Evolutionary conservation across 1,140 invertebrate species (phyloP).

Genomic region (Eurosta solidaginis): DNA sequence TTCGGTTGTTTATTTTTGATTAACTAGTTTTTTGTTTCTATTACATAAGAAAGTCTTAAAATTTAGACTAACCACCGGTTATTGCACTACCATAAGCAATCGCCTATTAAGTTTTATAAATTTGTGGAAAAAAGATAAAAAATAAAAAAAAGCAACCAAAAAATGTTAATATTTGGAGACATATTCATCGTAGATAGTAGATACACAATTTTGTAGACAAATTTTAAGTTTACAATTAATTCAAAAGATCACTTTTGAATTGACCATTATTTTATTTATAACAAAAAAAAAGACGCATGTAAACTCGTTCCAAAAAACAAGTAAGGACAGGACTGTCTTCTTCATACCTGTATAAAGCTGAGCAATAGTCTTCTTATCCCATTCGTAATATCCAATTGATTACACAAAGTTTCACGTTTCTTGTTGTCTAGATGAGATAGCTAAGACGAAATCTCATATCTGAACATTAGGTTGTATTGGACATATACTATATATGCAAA

Average conservation of each 20-base stretch:
- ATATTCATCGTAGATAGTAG: constrained; percentile 34
- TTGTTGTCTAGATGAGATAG: too few species aligned
- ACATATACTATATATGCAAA: too few species aligned
- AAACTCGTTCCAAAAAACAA: too few species aligned
- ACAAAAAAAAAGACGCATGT: too few species aligned
- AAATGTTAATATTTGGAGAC: constrained; percentile 33
- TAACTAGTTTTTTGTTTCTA: background rate
- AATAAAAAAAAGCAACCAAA: constrained; percentile 20
- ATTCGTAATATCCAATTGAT: too few species aligned
- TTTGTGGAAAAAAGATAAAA: constrained; percentile 12
- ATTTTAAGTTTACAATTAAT: background rate
- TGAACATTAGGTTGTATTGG: too few species aligned
- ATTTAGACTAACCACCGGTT: constrained; percentile 1
- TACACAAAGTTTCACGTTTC: too few species aligned
- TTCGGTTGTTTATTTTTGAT: background rate
- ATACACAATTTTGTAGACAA: constrained; percentile 24
- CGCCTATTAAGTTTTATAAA: background rate
- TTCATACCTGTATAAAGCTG: too few species aligned
- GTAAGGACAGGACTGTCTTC: too few species aligned
- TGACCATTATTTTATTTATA: too few species aligned
- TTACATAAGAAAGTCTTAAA: background rate
- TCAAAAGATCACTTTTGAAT: background rate
- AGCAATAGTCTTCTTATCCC: too few species aligned
- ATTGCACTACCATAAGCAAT: background rate
- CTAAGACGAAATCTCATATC: too few species aligned